These are phyloP conservation scores for Cataglyphis cursor DNA, from an alignment of 2,888 invertebrate species.

Conservation along the genomic window DNA sequence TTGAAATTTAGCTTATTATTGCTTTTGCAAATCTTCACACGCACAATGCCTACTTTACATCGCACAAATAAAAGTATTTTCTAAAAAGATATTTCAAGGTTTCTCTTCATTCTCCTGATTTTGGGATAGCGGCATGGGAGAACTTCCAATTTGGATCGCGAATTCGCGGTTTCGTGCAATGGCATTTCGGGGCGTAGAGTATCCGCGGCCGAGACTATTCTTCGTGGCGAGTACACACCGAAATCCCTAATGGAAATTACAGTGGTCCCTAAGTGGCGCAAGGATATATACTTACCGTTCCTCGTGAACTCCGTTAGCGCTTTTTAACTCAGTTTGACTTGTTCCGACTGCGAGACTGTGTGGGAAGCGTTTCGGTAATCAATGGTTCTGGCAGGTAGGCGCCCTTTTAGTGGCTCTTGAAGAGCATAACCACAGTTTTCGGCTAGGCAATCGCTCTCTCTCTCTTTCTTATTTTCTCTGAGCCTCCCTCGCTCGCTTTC, in stretches of 20 bases:
- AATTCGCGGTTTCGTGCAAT: conserved; percentile 66
- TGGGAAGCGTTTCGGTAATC: conserved; percentile 86
- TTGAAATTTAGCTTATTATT: background rate
- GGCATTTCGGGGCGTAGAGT: conserved; percentile 58
- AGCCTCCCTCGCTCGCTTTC: conserved; percentile 62
- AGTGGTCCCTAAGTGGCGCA: conserved; percentile 84
- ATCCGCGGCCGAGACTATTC: conserved; percentile 52
- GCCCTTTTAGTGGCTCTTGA: conserved; percentile 82
- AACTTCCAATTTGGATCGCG: conserved; percentile 50
- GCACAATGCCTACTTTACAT: background rate
- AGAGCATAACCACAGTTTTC: conserved; percentile 80
- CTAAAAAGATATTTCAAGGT: background rate
- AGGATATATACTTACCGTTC: conserved; percentile 82
- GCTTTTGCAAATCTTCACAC: background rate
- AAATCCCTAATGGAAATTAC: conserved; percentile 85
- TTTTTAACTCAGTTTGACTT: conserved; percentile 82
- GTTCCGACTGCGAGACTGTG: conserved; percentile 82
- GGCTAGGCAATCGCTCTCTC: conserved; percentile 74
- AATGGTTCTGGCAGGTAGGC: conserved; percentile 86
- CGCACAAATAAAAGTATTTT: too few relatives aligned
- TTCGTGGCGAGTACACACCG: conserved; percentile 74
- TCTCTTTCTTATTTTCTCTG: conserved; percentile 19
- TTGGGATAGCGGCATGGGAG: conserved; percentile 34
- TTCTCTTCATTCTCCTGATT: background rate
- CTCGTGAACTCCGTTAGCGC: conserved; percentile 81